Percentiles rank a stretch among this genome's conserved stretches.
phyloP scores from a whole-genome alignment of 2,888 invertebrate genomes.

The Myathropa florea region DNA sequence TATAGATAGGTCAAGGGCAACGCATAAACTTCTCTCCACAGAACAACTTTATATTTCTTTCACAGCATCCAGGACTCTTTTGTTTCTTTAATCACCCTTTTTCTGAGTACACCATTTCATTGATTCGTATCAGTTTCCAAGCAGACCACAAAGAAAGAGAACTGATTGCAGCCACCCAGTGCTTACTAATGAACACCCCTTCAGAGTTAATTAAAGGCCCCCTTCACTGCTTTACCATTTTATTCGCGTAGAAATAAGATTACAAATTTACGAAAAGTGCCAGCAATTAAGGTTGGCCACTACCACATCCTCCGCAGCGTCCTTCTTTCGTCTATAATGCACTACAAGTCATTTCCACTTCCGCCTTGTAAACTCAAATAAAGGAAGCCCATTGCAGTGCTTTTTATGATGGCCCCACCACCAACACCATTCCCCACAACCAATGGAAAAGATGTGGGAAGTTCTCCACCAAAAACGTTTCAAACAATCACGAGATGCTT shows the following conservation, averaged over 20 bases:
- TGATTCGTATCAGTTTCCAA: background rate
- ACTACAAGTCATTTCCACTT: conserved; percentile 13
- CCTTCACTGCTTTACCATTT: background rate
- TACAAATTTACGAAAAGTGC: conserved; percentile 22
- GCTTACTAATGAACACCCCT: conserved; percentile 1
- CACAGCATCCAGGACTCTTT: background rate
- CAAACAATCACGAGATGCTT: conserved; percentile 36
- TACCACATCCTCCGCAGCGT: background rate
- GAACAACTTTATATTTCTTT: background rate
- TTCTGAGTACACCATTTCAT: background rate
- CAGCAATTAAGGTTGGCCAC: conserved; percentile 40
- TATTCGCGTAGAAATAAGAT: background rate
- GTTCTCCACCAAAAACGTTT: conserved; percentile 1
- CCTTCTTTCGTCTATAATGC: background rate
- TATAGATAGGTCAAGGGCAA: background rate
- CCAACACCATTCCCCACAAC: background rate
- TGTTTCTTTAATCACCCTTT: background rate
- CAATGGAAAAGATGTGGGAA: conserved; percentile 25
- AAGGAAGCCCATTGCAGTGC: conserved; percentile 36
- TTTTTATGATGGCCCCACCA: conserved; percentile 34
- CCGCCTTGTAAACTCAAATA: conserved; percentile 23
- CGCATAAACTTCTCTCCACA: background rate
- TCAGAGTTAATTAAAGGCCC: conserved; percentile 41
- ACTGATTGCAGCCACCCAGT: background rate
- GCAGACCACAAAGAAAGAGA: background rate